phyloP scores from a whole-genome alignment of 2,797 vertebrate genomes.

The Carduelis carduelis region DNA sequence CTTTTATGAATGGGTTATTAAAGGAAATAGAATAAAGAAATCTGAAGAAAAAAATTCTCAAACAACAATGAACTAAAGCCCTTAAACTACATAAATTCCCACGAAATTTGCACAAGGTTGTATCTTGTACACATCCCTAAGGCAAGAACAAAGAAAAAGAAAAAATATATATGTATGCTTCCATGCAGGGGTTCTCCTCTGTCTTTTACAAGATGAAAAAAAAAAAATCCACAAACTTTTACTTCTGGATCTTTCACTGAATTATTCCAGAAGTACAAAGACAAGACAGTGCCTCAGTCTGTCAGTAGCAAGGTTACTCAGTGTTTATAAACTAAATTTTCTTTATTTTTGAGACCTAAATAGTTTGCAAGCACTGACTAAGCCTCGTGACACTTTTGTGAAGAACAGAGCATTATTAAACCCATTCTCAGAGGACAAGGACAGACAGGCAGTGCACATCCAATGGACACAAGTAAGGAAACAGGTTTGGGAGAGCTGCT shows the following conservation, averaged over 20 bases:
- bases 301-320: neutral
- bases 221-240: neutral
- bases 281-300: neutral
- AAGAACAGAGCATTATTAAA: neutral
- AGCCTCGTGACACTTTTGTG: neutral
- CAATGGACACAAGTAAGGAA: neutral
- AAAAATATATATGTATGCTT: fast-evolving
- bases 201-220: neutral
- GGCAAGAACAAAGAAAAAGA: neutral
- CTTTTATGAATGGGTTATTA: neutral
- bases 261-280: neutral
- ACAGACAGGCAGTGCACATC: neutral
- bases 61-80: neutral
- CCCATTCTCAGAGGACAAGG: neutral
- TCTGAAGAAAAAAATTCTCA: neutral
- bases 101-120: neutral
- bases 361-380: neutral
- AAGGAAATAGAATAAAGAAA: neutral
- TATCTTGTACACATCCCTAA: neutral
- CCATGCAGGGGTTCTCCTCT: neutral
- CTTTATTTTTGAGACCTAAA: neutral
- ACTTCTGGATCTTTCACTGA: neutral
- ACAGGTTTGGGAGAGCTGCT: neutral
- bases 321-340: neutral
- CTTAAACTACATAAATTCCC: neutral